These are phyloP conservation scores for Chrysina gloriosa DNA, from an alignment of 2,888 invertebrate genomes.

Conservation along the genomic window DNA sequence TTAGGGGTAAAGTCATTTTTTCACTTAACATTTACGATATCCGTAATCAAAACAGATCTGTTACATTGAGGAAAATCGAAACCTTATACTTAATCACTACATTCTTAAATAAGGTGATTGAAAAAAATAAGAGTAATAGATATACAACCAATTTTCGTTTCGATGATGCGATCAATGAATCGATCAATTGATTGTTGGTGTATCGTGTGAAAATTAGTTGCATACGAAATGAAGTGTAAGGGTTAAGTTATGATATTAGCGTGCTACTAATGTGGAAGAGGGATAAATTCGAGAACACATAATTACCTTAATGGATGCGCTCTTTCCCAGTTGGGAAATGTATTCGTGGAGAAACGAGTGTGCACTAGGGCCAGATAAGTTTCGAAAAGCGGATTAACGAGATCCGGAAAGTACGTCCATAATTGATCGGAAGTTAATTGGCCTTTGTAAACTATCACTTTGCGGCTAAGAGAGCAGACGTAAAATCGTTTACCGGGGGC, in stretches of 20 bases:
- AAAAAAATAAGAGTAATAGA: neutral
- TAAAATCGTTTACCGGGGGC: constrained; percentile 92
- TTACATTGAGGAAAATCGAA: constrained; percentile 1
- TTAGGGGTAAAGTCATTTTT: too few species aligned
- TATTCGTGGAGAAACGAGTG: constrained; percentile 98
- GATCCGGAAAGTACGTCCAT: constrained; percentile 81
- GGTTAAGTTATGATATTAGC: constrained; percentile 20
- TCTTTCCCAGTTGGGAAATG: constrained; percentile 99
- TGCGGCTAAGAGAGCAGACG: constrained; percentile 92
- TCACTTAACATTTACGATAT: too few species aligned
- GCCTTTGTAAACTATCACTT: constrained; percentile 96
- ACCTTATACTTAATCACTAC: constrained; percentile 2
- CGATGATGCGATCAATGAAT: neutral
- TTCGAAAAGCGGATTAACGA: constrained; percentile 82
- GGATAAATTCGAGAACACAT: neutral
- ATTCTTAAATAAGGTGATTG: neutral
- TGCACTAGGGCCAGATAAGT: constrained; percentile 97
- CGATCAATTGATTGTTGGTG: too few species aligned
- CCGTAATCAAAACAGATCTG: constrained; percentile 28
- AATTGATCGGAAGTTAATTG: constrained; percentile 95
- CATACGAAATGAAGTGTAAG: constrained; percentile 12
- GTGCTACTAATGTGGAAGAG: neutral
- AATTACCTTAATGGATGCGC: constrained; percentile 94
- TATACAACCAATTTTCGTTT: constrained; percentile 13
- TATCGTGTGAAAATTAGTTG: neutral